phyloP scores from a whole-genome alignment of 2,797 vertebrate species.

The Oreortyx pictus region DNA sequence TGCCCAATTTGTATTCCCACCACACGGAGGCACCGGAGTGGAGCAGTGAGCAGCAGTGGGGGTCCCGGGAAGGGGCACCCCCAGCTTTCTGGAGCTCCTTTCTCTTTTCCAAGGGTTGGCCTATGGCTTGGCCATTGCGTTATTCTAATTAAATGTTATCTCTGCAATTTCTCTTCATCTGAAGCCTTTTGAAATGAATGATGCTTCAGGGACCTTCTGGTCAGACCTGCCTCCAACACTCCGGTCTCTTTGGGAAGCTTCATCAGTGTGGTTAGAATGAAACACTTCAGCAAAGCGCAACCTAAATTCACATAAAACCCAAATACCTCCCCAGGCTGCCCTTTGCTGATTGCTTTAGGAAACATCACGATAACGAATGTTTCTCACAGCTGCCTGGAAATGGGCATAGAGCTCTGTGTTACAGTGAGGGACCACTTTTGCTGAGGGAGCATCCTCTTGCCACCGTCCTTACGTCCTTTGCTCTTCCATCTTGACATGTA shows the following conservation, averaged over 20 bases:
- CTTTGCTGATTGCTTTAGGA: not conserved
- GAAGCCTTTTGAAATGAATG: not conserved
- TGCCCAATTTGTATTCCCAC: constrained; percentile 67
- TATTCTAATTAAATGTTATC: not conserved
- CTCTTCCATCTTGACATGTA: not conserved
- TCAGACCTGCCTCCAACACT: not conserved
- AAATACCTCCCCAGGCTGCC: constrained; percentile 46
- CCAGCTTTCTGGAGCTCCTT: not conserved
- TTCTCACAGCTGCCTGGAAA: constrained; percentile 49
- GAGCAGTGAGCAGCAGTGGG: not conserved
- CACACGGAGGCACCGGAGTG: constrained; percentile 1
- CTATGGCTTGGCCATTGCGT: not conserved
- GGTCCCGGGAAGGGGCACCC: not conserved
- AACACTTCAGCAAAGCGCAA: constrained; percentile 22
- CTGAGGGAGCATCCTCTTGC: not conserved
- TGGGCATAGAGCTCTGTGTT: not conserved
- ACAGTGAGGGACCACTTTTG: not conserved
- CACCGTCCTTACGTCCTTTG: constrained; percentile 4
- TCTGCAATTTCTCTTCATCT: not conserved
- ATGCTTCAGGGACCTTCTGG: not conserved
- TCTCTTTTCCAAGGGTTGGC: not conserved
- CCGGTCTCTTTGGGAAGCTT: not conserved
- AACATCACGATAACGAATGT: not conserved
- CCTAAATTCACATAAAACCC: constrained; percentile 49
- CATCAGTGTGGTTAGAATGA: not conserved